phyloP scores from a whole-genome alignment of 1,140 invertebrate species.

The Sarcophaga peregrina region DNA sequence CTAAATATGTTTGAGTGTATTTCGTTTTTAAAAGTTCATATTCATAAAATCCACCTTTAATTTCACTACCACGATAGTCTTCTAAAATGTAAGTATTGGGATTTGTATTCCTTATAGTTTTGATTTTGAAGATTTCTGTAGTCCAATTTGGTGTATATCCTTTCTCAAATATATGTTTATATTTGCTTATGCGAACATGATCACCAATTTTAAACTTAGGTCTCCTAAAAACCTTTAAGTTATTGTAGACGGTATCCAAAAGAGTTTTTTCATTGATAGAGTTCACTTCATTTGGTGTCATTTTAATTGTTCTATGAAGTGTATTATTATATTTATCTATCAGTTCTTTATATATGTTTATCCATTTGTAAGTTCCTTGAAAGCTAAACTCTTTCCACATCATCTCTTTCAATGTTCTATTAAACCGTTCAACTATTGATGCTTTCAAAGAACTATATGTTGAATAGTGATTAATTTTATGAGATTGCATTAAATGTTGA shows the following conservation, averaged over 20 bases:
- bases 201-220: slow-evolving; percentile 49
- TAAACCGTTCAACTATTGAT: slow-evolving; percentile 63
- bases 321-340: slow-evolving; percentile 66
- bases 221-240: slow-evolving; percentile 51
- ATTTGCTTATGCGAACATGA: too few species aligned
- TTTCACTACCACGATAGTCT: slow-evolving; percentile 51
- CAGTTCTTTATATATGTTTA: slow-evolving; percentile 61
- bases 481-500: slow-evolving; percentile 53
- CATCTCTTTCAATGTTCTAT: slow-evolving; percentile 66
- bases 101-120: slow-evolving; percentile 56
- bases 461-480: slow-evolving; percentile 66
- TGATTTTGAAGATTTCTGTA: slow-evolving; percentile 64
- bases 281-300: slow-evolving; percentile 62
- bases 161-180: too few species aligned
- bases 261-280: slow-evolving; percentile 53
- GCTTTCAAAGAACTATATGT: slow-evolving; percentile 67
- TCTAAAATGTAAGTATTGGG: too few species aligned
- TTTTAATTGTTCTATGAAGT: slow-evolving; percentile 65
- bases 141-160: slow-evolving; percentile 67
- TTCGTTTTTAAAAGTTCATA: slow-evolving; percentile 58
- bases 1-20: slow-evolving; percentile 57
- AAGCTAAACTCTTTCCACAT: slow-evolving; percentile 66
- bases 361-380: slow-evolving; percentile 59
- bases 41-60: slow-evolving; percentile 64
- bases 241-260: slow-evolving; percentile 48